Conservation (phyloP, 1,140 invertebrate genomes). For the Saxidomus purpurata region DNA sequence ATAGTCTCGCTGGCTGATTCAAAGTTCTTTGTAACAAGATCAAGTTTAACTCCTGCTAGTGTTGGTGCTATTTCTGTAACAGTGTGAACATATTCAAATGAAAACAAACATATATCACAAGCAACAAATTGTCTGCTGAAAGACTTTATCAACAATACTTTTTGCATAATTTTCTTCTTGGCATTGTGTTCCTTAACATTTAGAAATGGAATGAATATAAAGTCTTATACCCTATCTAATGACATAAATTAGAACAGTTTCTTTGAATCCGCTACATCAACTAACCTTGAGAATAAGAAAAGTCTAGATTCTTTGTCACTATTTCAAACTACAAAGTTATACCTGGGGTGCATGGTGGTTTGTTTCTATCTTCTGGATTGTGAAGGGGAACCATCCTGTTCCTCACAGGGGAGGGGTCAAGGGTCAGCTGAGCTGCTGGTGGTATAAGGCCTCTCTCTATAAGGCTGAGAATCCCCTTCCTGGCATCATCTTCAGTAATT, state of each 20-base stretch:
- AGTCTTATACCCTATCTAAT: too few relatives aligned
- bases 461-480: slow-evolving; percentile 85
- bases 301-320: too few relatives aligned
- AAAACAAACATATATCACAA: too few relatives aligned
- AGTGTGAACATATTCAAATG: background rate
- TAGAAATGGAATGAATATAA: too few relatives aligned
- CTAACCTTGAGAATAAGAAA: too few relatives aligned
- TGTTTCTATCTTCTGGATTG: slow-evolving; percentile 78
- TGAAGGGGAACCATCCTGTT: slow-evolving; percentile 80
- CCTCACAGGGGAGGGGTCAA: slow-evolving; percentile 85
- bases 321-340: too few relatives aligned
- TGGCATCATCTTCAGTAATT: slow-evolving; percentile 85
- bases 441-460: slow-evolving; percentile 86
- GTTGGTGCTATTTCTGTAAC: slow-evolving; percentile 70
- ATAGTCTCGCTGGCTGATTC: slow-evolving; percentile 67
- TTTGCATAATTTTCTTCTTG: too few relatives aligned
- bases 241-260: too few relatives aligned
- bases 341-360: slow-evolving; percentile 77
- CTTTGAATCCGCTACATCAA: too few relatives aligned
- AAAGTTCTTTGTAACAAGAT: slow-evolving; percentile 61
- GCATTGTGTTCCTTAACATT: too few relatives aligned
- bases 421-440: slow-evolving; percentile 83
- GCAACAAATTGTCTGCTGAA: too few relatives aligned
- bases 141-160: too few relatives aligned
- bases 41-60: slow-evolving; percentile 77